Percentiles rank a stretch among this genome's conserved stretches.
Conservation (phyloP, 2,888 invertebrate species). For the Eurytoma californica region DNA sequence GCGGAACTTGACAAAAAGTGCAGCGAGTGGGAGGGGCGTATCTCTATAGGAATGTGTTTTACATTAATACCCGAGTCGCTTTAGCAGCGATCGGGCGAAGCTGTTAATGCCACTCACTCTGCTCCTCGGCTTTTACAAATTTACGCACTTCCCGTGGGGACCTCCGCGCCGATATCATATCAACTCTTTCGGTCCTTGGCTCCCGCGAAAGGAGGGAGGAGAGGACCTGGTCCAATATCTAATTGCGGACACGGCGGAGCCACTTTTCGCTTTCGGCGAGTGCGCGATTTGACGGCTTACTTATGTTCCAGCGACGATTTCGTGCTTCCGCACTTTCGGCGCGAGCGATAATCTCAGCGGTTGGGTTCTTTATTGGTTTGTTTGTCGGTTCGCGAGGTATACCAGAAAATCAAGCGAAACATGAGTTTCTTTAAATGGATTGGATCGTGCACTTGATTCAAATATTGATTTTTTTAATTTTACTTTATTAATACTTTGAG, state of each 20-base stretch:
- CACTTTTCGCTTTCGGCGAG: conserved; percentile 17
- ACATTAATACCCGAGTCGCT: conserved; percentile 74
- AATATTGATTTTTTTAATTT: too few relatives aligned
- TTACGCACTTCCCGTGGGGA: conserved; percentile 68
- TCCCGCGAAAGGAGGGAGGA: background rate
- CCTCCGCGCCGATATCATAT: conserved; percentile 70
- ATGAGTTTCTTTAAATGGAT: too few relatives aligned
- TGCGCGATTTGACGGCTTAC: conserved; percentile 12
- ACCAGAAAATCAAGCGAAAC: background rate
- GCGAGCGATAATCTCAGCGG: too few relatives aligned
- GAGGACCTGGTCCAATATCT: conserved; percentile 27
- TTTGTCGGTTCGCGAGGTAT: too few relatives aligned
- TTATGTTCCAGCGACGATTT: conserved; percentile 1
- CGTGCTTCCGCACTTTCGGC: background rate
- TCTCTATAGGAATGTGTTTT: conserved; percentile 75
- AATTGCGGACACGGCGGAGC: conserved; percentile 49
- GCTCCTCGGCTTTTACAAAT: conserved; percentile 72
- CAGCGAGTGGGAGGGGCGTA: conserved; percentile 59
- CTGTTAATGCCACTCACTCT: conserved; percentile 71
- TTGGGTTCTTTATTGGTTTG: too few relatives aligned
- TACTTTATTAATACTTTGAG: too few relatives aligned
- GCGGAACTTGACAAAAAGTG: background rate
- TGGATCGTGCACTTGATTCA: too few relatives aligned
- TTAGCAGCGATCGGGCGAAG: conserved; percentile 68
- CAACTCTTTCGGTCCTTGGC: conserved; percentile 55